Evolutionary conservation across 2,113 vertebrate species (phyloP), one percentile per base, ranked within the genome.

Genomic region (Excalfactoria chinensis): DNA sequence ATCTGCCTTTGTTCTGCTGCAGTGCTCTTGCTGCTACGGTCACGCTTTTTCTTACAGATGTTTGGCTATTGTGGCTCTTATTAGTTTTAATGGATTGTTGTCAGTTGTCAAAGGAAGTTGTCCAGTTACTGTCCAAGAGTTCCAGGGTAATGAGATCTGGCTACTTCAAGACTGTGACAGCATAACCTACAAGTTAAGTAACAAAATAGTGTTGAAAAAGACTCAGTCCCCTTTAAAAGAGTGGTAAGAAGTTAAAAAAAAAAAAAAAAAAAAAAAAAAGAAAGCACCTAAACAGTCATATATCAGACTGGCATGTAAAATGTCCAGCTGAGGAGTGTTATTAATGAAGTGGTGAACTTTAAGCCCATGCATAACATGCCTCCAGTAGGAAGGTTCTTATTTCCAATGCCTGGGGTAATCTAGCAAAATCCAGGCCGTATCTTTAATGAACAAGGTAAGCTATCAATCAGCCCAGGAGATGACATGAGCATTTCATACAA

Each of bases 361-460:
- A 84, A 94, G 94, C 91, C 95, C 89, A 85, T 84, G 96, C 95
- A 93, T 94, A 95, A 95, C 95, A 95, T 93, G 66, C 89, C 82
- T 96, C 77, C 88, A 76, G 91, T 92, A 94, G 94, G 83, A 92
- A 95, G 86, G 94, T 93, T 96, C 95, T 97, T 96, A 96, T 95
- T 96, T 96, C 88, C 95, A 90, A 1, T 70, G 96, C 97, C 95
- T 97, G 76, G 82, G 93, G 97, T 96, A 95, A 95, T 97, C 89
- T 95, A 96, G 91, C 90, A 92, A 88, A 96, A 97, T 93, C 93
- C 43, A 7, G 84, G 63, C 70, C 74, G 18, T 85, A 91, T 90
- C 95, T 95, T 96, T 97, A 97, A 98, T 95, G 96, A 97, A 97
- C 91, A 91, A 96, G 93, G 95, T 95, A 86, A 88, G 88, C 94